These are phyloP conservation scores for Hetaerina titia DNA, from an alignment of 2,888 invertebrate species.

Conservation along the genomic window DNA sequence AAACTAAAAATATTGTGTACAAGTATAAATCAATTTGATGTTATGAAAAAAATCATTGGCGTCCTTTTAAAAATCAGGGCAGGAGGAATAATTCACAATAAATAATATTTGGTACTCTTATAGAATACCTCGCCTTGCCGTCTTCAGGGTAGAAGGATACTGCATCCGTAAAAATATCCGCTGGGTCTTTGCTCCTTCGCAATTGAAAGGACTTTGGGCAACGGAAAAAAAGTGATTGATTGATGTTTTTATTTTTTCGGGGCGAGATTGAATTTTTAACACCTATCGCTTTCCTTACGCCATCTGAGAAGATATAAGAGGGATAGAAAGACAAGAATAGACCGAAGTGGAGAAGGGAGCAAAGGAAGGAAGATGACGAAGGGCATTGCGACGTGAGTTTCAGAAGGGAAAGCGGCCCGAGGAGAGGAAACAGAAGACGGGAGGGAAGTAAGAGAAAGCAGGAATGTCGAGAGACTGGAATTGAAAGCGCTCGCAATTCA, in stretches of 20 bases:
- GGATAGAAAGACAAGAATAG: not conserved
- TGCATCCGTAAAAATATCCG: not conserved
- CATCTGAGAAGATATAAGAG: not conserved
- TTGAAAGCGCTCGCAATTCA: not conserved
- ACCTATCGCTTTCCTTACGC: not conserved
- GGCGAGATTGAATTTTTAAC: not conserved
- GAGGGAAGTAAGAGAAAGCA: not conserved
- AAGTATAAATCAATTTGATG: not conserved
- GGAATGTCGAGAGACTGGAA: not conserved
- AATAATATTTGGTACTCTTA: not conserved
- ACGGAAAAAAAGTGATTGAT: not conserved
- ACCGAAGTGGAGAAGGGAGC: not conserved
- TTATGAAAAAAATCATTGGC: not conserved
- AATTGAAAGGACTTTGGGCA: not conserved
- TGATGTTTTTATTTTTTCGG: not conserved
- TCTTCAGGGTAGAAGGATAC: not conserved
- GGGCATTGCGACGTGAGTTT: not conserved
- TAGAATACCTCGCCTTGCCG: not conserved
- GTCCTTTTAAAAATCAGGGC: not conserved
- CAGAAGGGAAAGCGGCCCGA: not conserved
- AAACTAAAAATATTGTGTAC: not conserved
- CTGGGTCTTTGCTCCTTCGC: not conserved
- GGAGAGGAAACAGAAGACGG: not conserved
- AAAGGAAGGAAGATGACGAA: not conserved
- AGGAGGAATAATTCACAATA: not conserved